Evolutionary conservation across 2,113 vertebrate genomes (phyloP), one percentile per base, ranked within the genome.

Genomic region (Solea senegalensis): DNA sequence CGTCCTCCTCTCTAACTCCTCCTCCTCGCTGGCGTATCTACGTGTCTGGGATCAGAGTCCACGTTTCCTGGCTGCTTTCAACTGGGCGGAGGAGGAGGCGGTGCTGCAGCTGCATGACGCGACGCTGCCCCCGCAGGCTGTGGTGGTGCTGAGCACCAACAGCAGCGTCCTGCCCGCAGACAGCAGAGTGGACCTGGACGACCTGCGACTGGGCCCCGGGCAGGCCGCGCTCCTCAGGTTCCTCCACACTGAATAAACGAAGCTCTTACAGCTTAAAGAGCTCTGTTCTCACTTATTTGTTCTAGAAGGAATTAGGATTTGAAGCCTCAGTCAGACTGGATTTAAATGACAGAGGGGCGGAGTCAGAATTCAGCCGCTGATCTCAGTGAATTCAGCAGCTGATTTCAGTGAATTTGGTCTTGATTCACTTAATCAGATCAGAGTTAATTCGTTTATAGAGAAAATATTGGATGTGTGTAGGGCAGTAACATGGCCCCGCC

Each of bases 31-130:
- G 54, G 91, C 87, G 3, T 95, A 92, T 49, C 6, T 94, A 64
- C 94, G 96, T 0, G 50, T 59, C 3, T 97, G 96, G 96, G 96
- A 97, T 73, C 96, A 96, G 88, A 97, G 92, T 11, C 53, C 77
- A 0, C 93, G 95, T 0, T 96, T 89, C 83, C 7, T 97, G 44
- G 89, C 91, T 0, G 87, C 92, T 41, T 90, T 96, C 64, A 97
- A 97, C 84, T 94, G 94, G 51, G 82, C 67, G 0, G 11, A 66
- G 0, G 21, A 55, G 3, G 8, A 7, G 0, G 26, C 7, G 3
- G 51, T 0, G 0, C 9, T 86, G 5, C 9, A 59, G 0, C 64
- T 83, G 27, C 14, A 15, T 2, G 59, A 59, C 0, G 9, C 71
- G 0, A 2, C 11, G 4, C 62, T 93, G 41, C 95, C 95, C 0